Evolutionary conservation across 2,113 vertebrate species (phyloP).

Genomic region (Osmerus mordax): DNA sequence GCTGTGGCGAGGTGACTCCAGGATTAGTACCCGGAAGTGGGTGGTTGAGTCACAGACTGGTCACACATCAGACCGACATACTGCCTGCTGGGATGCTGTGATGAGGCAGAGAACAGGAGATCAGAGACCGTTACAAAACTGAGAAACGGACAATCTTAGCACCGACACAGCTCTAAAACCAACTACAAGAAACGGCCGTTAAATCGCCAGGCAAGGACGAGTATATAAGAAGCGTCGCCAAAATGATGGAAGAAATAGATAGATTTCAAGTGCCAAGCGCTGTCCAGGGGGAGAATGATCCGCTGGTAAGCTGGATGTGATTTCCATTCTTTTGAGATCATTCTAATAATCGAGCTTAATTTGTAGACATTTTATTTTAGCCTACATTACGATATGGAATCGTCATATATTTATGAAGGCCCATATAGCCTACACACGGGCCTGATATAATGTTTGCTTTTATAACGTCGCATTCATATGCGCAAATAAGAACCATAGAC

Average conservation of each 20-base stretch:
- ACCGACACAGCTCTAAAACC: not conserved
- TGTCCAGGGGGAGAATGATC: slow-evolving; percentile 87
- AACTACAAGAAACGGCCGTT: not conserved
- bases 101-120: slow-evolving; percentile 64
- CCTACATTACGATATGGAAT: not conserved
- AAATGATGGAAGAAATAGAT: slow-evolving; percentile 97
- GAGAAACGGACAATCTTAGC: slow-evolving; percentile 17
- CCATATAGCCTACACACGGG: not conserved
- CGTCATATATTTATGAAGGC: not conserved
- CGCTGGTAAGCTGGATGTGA: slow-evolving; percentile 78
- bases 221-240: slow-evolving; percentile 61
- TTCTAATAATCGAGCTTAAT: not conserved
- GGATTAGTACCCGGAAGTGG: slow-evolving; percentile 67
- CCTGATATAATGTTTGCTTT: not conserved
- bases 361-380: not conserved
- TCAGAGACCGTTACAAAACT: slow-evolving; percentile 33
- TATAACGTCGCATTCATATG: not conserved
- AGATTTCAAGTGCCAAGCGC: slow-evolving; percentile 93
- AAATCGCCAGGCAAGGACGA: not conserved
- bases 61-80: slow-evolving; percentile 53
- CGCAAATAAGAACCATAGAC: not conserved
- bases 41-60: slow-evolving; percentile 63
- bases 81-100: slow-evolving; percentile 72
- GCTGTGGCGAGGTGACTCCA: not conserved
- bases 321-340: not conserved